Percentiles rank a stretch among this genome's conserved stretches.
phyloP scores from a whole-genome alignment of 2,113 vertebrate species.

The Periophthalmus modestus region DNA sequence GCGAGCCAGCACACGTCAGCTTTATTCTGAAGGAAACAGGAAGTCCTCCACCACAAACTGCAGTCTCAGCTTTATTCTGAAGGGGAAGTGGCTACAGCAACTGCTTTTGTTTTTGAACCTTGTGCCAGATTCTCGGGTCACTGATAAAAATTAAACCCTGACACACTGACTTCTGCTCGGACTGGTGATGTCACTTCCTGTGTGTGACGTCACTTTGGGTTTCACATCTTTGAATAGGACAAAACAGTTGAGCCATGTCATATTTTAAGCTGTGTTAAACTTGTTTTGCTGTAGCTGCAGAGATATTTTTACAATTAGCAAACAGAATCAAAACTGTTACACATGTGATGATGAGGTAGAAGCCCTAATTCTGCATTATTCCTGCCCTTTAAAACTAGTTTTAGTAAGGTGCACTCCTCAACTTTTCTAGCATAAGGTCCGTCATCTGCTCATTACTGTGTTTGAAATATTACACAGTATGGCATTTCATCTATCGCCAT shows the following conservation, averaged over 20 bases:
- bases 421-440: too few species aligned
- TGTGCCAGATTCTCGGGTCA: neutral
- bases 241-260: neutral
- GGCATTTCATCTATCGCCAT: too few species aligned
- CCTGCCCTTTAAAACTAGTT: too few species aligned
- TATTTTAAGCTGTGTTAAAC: neutral
- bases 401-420: too few species aligned
- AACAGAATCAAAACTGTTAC: neutral
- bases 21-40: slow-evolving; percentile 8
- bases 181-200: neutral
- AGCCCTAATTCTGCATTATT: too few species aligned
- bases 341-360: too few species aligned
- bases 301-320: neutral
- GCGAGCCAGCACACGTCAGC: neutral
- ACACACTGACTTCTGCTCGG: neutral
- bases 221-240: neutral
- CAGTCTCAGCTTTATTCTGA: neutral
- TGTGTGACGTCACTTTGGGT: neutral
- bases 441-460: too few species aligned
- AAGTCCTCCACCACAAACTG: neutral
- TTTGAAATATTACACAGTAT: too few species aligned
- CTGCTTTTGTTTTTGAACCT: neutral
- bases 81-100: neutral
- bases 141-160: neutral
- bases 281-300: neutral